phyloP scores from a whole-genome alignment of 2,888 invertebrate genomes.

The Exephanes ischioxanthus region DNA sequence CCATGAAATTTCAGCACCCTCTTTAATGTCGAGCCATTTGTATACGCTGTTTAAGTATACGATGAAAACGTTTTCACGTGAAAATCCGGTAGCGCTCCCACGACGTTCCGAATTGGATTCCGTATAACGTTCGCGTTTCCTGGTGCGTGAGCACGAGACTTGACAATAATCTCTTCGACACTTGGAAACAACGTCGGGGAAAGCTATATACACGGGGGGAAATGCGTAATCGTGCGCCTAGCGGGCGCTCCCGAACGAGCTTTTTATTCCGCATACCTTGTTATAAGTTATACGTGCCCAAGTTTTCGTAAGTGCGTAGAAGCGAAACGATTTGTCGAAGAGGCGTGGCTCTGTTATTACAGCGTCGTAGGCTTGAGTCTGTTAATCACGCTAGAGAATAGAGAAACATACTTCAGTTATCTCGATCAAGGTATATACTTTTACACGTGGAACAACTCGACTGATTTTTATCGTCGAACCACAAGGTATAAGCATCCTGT shows the following conservation, averaged over 20 bases:
- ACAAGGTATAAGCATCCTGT: background rate
- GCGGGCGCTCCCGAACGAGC: background rate
- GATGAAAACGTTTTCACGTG: slow-evolving; percentile 1
- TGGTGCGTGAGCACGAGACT: slow-evolving; percentile 55
- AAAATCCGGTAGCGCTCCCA: background rate
- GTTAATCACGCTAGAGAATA: slow-evolving; percentile 36
- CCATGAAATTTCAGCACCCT: slow-evolving; percentile 44
- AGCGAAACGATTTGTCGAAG: slow-evolving; percentile 18
- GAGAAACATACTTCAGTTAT: slow-evolving; percentile 7
- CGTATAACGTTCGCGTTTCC: slow-evolving; percentile 48
- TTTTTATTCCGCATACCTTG: slow-evolving; percentile 8
- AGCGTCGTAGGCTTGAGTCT: slow-evolving; percentile 24
- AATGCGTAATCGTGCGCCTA: slow-evolving; percentile 31
- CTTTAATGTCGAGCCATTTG: slow-evolving; percentile 49
- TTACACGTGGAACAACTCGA: slow-evolving; percentile 7
- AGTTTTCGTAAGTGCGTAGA: slow-evolving; percentile 24
- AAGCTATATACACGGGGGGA: slow-evolving; percentile 18
- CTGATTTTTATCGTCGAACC: background rate
- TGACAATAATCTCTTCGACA: slow-evolving; percentile 53
- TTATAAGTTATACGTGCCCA: background rate
- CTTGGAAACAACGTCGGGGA: slow-evolving; percentile 31
- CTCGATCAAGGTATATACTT: background rate
- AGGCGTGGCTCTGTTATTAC: slow-evolving; percentile 22
- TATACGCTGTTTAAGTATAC: slow-evolving; percentile 10
- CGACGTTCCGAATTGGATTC: slow-evolving; percentile 46